Evolutionary conservation across 2,113 vertebrate genomes (phyloP).

Genomic region (Chelonoidis abingdonii): DNA sequence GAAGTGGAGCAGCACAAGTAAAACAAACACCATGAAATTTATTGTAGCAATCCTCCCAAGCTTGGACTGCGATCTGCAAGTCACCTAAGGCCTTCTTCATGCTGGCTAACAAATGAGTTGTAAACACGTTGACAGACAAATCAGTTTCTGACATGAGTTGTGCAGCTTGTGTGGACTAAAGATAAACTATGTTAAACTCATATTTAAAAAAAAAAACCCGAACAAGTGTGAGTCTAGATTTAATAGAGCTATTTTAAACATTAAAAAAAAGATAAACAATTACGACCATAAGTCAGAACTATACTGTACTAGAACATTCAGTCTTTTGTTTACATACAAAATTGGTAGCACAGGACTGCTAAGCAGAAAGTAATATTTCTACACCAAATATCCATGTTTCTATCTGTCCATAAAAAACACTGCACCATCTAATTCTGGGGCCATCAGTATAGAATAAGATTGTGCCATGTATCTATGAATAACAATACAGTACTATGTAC

Average conservation of each 20-base stretch:
- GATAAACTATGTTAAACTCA: background rate
- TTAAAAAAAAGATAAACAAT: background rate
- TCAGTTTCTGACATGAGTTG: constrained; percentile 4
- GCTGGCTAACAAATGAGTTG: constrained; percentile 2
- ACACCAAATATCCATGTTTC: background rate
- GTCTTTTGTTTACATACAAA: fast-evolving
- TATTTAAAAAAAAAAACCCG: background rate
- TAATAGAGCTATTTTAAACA: background rate
- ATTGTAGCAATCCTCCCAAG: constrained; percentile 32
- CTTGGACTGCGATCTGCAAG: constrained; percentile 33
- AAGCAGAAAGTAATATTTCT: background rate
- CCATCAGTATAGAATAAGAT: background rate
- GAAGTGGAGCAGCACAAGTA: background rate
- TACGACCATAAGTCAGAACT: background rate
- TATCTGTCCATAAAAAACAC: background rate
- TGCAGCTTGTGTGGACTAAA: background rate
- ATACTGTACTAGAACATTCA: background rate
- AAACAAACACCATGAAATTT: background rate
- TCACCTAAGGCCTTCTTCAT: constrained; percentile 23
- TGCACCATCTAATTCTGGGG: background rate
- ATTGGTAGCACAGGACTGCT: background rate
- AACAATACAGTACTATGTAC: too few relatives aligned
- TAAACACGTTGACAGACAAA: constrained; percentile 35
- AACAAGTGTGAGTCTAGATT: background rate
- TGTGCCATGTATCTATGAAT: background rate